Base-by-base conservation (phyloP, 2,888 invertebrate genomes). In the Serripes groenlandicus region DNA sequence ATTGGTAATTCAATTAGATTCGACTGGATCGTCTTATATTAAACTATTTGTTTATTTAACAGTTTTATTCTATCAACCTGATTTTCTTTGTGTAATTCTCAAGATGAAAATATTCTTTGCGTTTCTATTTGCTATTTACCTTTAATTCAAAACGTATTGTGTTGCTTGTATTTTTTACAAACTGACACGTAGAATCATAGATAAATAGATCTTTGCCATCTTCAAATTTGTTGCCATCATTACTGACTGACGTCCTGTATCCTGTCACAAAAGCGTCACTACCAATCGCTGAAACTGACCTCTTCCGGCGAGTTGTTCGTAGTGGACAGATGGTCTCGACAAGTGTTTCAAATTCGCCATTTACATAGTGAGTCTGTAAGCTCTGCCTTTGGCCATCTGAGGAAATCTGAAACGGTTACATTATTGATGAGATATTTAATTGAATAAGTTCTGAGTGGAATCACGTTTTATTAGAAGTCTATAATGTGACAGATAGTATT, bases 181-280 rank as follows among this genome's bases (percentile, higher is more conserved):
- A 28, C 52, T 79, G 79, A 37, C 79, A 79, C 18, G 60, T 35
- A 0, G 79, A 79, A 37, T 79, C 69, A 35, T 75, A 79, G 3
- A 79, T 69, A 62, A 74, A 75, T 62, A 79, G 49, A 2, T 70
- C 70, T 9, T 66, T 4, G 35, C 75, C 54, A n/a, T 70, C 26
- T 18, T 62, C 70, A 54, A 70, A 73, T 7, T 56, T 54, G 0
- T 68, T 64, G 21, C 79, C 79, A 30, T 75, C 79, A 30, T 79
- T 79, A 35, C 79, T 79, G 21, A 79, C 75, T 26, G 79, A 75
- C 18, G 75, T 69, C 3, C 26, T 74, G 70, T 79, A 79, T 26
- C 78, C 72, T 4, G 58, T 28, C n/a, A 78, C 26, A 34, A 78
- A 28, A 23, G 35, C 54, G 2, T 73, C 73, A 21, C 28, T 37